phyloP scores from a whole-genome alignment of 2,888 invertebrate genomes.

The Pecten maximus region DNA sequence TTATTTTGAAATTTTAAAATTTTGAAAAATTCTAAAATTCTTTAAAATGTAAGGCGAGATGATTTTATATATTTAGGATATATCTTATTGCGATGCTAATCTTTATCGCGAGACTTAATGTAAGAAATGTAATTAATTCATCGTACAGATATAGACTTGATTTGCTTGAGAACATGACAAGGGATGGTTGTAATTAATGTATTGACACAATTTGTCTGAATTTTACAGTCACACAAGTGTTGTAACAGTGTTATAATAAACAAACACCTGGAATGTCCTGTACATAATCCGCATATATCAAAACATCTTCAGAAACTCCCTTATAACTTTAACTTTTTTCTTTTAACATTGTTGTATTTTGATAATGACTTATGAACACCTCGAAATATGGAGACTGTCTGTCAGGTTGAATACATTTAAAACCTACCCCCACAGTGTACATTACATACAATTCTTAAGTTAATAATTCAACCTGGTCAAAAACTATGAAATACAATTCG shows the following conservation, averaged over 20 bases:
- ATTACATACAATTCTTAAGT: constrained; percentile 22
- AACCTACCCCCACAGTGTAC: neutral
- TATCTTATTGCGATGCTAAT: too few species aligned
- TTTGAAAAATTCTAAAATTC: too few species aligned
- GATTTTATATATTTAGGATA: too few species aligned
- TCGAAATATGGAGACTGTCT: neutral
- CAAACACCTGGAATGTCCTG: neutral
- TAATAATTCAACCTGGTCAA: neutral
- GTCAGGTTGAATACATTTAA: neutral
- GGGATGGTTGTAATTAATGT: too few species aligned
- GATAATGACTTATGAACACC: constrained; percentile 1
- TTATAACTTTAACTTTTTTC: neutral
- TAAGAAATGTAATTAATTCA: too few species aligned
- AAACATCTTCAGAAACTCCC: neutral
- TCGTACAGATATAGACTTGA: too few species aligned
- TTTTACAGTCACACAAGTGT: too few species aligned
- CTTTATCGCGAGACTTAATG: too few species aligned
- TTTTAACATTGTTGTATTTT: neutral
- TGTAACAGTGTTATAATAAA: neutral
- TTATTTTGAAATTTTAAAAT: too few species aligned
- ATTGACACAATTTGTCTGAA: too few species aligned
- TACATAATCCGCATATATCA: neutral
- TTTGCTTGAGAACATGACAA: too few species aligned
- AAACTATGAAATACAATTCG: neutral
- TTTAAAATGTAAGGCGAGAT: too few species aligned